phyloP scores from a whole-genome alignment of 2,113 vertebrate genomes.

The Daubentonia madagascariensis region DNA sequence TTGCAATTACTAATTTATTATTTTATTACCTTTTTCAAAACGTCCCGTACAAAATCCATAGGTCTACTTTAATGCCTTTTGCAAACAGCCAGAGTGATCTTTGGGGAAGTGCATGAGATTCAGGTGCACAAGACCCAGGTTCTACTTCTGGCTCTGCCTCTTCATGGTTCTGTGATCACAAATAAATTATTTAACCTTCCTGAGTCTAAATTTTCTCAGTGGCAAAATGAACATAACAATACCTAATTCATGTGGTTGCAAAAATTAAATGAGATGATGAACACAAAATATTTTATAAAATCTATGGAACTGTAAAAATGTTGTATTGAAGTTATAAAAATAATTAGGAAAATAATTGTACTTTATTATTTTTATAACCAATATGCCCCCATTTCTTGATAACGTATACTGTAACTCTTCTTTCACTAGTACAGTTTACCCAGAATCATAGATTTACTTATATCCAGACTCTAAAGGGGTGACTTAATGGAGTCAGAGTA shows the following conservation, averaged over 20 bases:
- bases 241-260: background rate
- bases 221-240: background rate
- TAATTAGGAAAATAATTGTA: background rate
- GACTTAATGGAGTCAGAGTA: background rate
- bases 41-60: background rate
- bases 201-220: background rate
- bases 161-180: background rate
- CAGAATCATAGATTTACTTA: constrained; percentile 24
- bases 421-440: background rate
- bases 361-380: background rate
- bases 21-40: constrained; percentile 13
- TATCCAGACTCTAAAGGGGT: background rate
- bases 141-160: background rate
- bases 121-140: background rate
- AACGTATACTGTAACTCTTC: background rate
- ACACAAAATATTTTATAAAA: background rate
- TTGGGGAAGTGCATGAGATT: background rate
- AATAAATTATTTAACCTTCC: background rate
- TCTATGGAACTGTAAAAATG: background rate
- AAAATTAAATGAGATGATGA: background rate
- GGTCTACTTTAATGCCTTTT: background rate
- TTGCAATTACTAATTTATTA: constrained; percentile 1
- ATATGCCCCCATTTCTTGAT: background rate
- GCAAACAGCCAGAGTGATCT: background rate
- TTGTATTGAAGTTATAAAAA: background rate